These are phyloP conservation scores for Gorsachius goisagi DNA, from an alignment of 2,113 vertebrate species.

Conservation along the genomic window DNA sequence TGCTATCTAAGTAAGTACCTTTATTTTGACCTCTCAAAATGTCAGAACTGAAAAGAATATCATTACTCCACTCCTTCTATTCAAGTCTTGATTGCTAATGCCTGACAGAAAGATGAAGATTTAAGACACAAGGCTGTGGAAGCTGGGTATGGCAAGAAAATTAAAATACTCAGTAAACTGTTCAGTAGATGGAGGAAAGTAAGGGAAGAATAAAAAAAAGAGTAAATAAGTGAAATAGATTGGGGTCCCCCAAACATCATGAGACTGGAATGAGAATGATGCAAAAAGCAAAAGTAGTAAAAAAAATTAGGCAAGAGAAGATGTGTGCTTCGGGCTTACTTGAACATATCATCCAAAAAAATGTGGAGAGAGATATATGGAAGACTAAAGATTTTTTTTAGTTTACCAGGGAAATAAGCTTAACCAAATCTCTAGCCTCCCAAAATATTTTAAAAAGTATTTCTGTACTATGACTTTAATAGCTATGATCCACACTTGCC, in stretches of 20 bases:
- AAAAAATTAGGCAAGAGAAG: neutral
- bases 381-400: neutral
- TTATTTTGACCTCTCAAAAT: neutral
- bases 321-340: neutral
- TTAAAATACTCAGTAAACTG: neutral
- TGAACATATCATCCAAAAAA: neutral
- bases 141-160: neutral
- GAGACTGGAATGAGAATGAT: neutral
- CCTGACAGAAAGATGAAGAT: neutral
- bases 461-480: neutral
- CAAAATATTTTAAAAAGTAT: neutral
- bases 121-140: neutral
- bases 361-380: neutral
- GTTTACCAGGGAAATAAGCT: neutral
- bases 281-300: neutral
- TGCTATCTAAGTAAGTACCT: neutral
- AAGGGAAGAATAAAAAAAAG: neutral
- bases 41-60: neutral
- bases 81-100: neutral
- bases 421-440: neutral
- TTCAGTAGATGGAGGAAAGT: neutral
- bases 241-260: neutral
- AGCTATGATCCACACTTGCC: slow-evolving; percentile 76
- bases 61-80: neutral
- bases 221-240: neutral